Evolutionary conservation across 2,797 vertebrate genomes (phyloP), one percentile per base, ranked within the genome.

Genomic region (Trematomus bernacchii): DNA sequence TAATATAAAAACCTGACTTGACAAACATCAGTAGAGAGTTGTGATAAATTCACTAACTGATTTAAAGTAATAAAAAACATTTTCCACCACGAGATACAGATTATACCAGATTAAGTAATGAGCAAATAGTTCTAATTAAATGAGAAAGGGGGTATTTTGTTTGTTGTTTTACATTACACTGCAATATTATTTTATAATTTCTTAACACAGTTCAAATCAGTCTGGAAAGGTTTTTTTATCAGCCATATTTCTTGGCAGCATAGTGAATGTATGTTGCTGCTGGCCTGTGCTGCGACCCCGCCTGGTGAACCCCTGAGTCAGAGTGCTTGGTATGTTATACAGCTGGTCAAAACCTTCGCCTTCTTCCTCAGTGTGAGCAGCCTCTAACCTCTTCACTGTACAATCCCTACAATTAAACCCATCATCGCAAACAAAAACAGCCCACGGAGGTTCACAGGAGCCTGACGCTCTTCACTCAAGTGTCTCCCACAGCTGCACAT

Each of bases 361-460:
- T 40, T 85, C 62, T 84, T 84, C 68, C 71, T 71, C 72, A 55
- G 74, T 60, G 73, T 71, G 55, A 73, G 82, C 80, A 74, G 81
- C 73, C 86, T 83, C 76, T 82, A 73, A 90, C 86, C 92, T 87
- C 91, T 85, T 80, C 76, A 79, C 76, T 83, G 73, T 79, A 83
- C 80, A 86, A 73, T 82, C 75, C 87, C 87, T 82, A 83, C 89
- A 89, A 93, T 95, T 93, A 92, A 84, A 92, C 79, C 81, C 83
- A 93, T 93, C 90, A 94, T 85, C 33, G 19, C 85, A 92, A 92
- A 92, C 91, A 92, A 93, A 91, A 83, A 86, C 84, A 70, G 68
- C 88, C 47, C 80, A 87, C 74, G 80, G 73, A 83, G 68, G 74
- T 80, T 83, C 87, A 66, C 69, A 48, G 84, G 79, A 84, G 84